Evolutionary conservation across 2,113 vertebrate species (phyloP), one percentile per base, ranked within the genome.

Genomic region (Tachysurus fulvidraco): DNA sequence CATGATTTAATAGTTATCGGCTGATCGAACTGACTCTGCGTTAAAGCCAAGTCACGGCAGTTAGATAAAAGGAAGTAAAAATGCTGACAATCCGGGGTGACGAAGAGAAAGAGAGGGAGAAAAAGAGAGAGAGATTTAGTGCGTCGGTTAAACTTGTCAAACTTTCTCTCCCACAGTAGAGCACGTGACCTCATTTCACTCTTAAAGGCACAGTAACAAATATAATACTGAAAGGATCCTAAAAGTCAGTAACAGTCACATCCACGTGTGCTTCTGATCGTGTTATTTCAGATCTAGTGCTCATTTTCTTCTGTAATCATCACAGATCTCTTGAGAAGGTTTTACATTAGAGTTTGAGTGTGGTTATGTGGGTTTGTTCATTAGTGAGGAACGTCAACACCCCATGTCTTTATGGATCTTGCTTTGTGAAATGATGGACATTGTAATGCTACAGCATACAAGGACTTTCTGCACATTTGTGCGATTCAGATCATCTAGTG

Each of bases 141-240:
- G 82, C 41, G 85, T 86, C 85, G 87, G 86, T 65, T 67, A 86
- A 84, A 88, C 89, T 87, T 90, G 89, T 90, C 89, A 90, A 90
- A 90, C 82, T 90, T 90, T 90, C 87, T 67, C 21, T 55, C 55
- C 79, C 8, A 28, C 46, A 60, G 78, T 12, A 54, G 12, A 54
- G 2, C 88, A 89, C 86, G 89, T 89, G 89, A 89, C 62, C 55
- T 41, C 54, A n/a, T 73, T 65, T 86, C 79, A 41, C 55, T 59
- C 80, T 89, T 89, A 89, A 89, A 88, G 88, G 50, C 28, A 36
- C 88, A 88, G 0, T 13, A 23, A 0, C 21, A 21, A 71, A 21
- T 30, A 0, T 2, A 30, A 16, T 5, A 14, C 64, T 21, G 30
- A 36, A 30, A 69, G 36, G 36, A 36, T 36, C 36, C 36, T 36